Conservation (phyloP, 92 coral and sea anemone species). For the Phenganax stokvisi region DNA sequence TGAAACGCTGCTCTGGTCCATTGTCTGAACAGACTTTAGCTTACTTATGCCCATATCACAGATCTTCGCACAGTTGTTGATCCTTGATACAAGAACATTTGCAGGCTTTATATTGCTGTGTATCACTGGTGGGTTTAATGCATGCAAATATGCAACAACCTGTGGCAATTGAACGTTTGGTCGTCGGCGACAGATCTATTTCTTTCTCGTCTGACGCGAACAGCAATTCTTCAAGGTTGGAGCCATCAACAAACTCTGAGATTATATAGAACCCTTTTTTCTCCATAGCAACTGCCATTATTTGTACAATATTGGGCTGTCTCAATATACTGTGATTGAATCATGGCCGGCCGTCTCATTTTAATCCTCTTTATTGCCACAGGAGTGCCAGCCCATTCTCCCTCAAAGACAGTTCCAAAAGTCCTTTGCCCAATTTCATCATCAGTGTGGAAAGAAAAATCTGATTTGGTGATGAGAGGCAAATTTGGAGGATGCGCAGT, state of each 20-base stretch:
- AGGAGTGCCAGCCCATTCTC: slow-evolving; percentile 12
- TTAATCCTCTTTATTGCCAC: slow-evolving; percentile 20
- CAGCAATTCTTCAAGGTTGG: slow-evolving; percentile 25
- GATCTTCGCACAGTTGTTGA: slow-evolving; percentile 9
- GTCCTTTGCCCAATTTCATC: slow-evolving; percentile 27
- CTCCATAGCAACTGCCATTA: slow-evolving; percentile 9
- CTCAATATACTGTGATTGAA: slow-evolving; percentile 30
- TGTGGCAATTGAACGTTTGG: slow-evolving; percentile 3
- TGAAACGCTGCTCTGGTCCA: slow-evolving; percentile 13
- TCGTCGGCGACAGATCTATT: background rate
- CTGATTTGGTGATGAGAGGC: slow-evolving; percentile 17
- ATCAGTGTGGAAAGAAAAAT: slow-evolving; percentile 14
- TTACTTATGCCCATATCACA: slow-evolving; percentile 38
- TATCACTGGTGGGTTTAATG: slow-evolving; percentile 10
- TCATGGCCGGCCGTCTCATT: slow-evolving; percentile 17
- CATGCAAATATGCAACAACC: slow-evolving; percentile 29
- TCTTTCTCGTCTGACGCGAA: slow-evolving; percentile 14
- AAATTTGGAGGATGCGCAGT: background rate
- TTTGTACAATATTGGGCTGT: background rate
- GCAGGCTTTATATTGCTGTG: slow-evolving; percentile 29
- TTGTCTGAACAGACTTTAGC: slow-evolving; percentile 26
- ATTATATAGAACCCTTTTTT: slow-evolving; percentile 16
- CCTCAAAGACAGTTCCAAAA: slow-evolving; percentile 20
- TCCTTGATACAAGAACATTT: slow-evolving; percentile 28
- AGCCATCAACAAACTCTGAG: slow-evolving; percentile 16